Evolutionary conservation across 2,888 invertebrate species (phyloP), one percentile per base, ranked within the genome.

Genomic region (Hydraecia micacea): DNA sequence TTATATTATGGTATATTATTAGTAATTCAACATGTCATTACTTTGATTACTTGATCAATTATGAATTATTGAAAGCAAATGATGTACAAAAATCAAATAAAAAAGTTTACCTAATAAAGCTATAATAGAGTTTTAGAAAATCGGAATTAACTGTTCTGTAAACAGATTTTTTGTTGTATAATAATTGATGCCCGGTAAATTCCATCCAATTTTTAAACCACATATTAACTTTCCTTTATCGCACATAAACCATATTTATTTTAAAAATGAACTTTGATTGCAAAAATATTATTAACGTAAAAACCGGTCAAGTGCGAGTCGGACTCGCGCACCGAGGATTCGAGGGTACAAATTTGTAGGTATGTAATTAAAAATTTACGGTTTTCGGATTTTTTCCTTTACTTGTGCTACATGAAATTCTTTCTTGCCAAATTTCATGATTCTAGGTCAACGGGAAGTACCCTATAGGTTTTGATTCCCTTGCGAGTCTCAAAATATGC

Each of bases 151-250:
- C 4, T 36, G 2, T 32, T 80, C 25, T 39, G 25, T 39, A n/a
- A 32, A 39, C 28, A 74, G n/a, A 63, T 15, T 60, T 73, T 66
- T 68, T 75, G 25, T 70, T 66, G 28, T 77, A 71, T 58, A 75
- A 67, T 84, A 75, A 67, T 84, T 86, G 81, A 86, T 84, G 81
- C 84, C 74, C 72, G 73, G 62, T 66, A 52, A 67, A 70, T 76
- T 74, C 13, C 63, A 65, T 55, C 11, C 11, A 68, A 36, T 42
- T 67, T 74, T 42, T 2, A 39, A 49, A 39, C 18, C 15, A 18
- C 21, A 32, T 55, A 36, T 13, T 36, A 25, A 55, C 39, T 28
- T 21, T 75, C 65, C 39, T 68, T 67, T 21, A 39, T 82, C 75
- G 79, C 62, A 70, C 73, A 75, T 81, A 80, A 84, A 84, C 84